These are phyloP conservation scores for Cheirogaleus major DNA, from an alignment of 2,797 vertebrate genomes.

Conservation along the genomic window DNA sequence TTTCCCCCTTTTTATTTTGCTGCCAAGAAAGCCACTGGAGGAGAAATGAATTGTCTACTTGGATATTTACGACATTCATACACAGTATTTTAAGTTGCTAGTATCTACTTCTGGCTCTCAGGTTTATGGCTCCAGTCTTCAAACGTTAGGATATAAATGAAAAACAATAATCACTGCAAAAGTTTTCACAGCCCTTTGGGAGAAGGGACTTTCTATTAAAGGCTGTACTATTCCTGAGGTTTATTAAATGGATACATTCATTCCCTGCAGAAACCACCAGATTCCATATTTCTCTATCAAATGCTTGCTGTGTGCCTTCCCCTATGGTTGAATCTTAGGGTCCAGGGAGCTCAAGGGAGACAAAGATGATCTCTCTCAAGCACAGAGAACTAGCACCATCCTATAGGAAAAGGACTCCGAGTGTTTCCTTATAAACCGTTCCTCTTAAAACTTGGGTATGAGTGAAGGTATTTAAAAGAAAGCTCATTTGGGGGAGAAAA, in stretches of 20 bases:
- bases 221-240: background rate
- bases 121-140: background rate
- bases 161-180: background rate
- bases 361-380: background rate
- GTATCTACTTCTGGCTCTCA: background rate
- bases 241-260: background rate
- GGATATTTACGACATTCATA: background rate
- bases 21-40: constrained; percentile 35
- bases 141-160: background rate
- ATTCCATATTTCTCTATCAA: background rate
- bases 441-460: background rate
- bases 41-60: background rate
- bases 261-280: background rate
- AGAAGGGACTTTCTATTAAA: background rate
- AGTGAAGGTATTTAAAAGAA: background rate
- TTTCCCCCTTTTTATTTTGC: background rate
- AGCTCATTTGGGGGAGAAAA: background rate
- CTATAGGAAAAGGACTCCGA: background rate
- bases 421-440: background rate
- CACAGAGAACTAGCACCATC: background rate
- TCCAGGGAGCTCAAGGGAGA: background rate
- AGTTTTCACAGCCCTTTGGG: background rate
- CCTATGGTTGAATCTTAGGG: background rate
- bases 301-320: background rate
- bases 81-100: background rate